Evolutionary conservation across 2,797 vertebrate species (phyloP).

Genomic region (Eurystomus glaucurus): DNA sequence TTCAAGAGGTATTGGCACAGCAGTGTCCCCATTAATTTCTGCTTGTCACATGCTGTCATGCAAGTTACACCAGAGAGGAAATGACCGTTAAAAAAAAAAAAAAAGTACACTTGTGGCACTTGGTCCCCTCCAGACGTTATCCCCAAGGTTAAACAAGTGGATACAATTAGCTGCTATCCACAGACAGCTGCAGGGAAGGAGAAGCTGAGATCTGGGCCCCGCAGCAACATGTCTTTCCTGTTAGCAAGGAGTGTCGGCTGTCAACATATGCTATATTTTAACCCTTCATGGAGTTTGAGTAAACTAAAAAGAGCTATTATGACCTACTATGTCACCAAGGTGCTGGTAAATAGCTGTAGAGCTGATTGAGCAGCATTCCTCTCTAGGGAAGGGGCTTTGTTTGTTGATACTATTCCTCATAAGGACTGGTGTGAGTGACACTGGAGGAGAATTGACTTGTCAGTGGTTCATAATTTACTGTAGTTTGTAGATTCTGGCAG

Average conservation of each 20-base stretch:
- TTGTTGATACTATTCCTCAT: neutral
- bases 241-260: conserved; percentile 81
- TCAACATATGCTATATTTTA: conserved; percentile 89
- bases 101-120: conserved; percentile 80
- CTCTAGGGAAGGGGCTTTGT: neutral
- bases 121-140: conserved; percentile 83
- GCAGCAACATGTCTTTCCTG: conserved; percentile 81
- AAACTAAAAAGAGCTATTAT: conserved; percentile 43
- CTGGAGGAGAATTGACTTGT: neutral
- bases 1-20: conserved; percentile 89
- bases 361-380: conserved; percentile 10
- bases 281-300: conserved; percentile 69
- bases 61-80: conserved; percentile 90
- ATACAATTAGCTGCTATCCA: conserved; percentile 85
- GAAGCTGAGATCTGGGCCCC: conserved; percentile 78
- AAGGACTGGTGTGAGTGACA: neutral
- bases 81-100: conserved; percentile 84
- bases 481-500: neutral
- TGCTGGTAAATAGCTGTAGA: conserved; percentile 32
- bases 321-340: conserved; percentile 23
- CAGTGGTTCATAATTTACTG: conserved; percentile 36
- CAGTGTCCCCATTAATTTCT: conserved; percentile 88
- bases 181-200: conserved; percentile 88
- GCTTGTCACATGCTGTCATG: conserved; percentile 89
- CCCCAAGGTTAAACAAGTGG: conserved; percentile 85